phyloP scores from a whole-genome alignment of 2,113 vertebrate species.

The Cathartes aura region DNA sequence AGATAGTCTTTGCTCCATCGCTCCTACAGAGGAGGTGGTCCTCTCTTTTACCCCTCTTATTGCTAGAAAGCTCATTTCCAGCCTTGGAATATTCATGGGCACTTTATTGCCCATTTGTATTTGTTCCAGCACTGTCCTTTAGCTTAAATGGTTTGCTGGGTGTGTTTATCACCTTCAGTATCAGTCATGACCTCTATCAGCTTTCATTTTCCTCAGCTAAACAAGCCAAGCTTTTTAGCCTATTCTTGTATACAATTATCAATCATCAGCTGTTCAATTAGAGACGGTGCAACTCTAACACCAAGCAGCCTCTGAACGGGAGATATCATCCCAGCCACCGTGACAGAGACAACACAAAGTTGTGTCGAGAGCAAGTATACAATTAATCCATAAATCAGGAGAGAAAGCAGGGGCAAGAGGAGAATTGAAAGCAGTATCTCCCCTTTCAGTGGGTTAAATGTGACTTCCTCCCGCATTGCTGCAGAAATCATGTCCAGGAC shows the following conservation, averaged over 20 bases:
- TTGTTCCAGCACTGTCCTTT: conserved; percentile 45
- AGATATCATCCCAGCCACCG: neutral
- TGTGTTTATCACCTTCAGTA: neutral
- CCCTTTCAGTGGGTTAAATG: conserved; percentile 14
- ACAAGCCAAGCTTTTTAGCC: conserved; percentile 43
- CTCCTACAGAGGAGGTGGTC: neutral
- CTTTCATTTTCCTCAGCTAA: conserved; percentile 5
- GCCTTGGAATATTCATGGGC: conserved; percentile 38
- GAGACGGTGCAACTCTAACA: neutral
- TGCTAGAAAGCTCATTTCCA: conserved; percentile 4
- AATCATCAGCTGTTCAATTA: conserved; percentile 54
- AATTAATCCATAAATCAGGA: conserved; percentile 23
- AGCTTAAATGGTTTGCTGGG: conserved; percentile 14
- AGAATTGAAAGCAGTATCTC: conserved; percentile 38
- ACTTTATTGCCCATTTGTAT: conserved; percentile 28
- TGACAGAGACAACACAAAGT: neutral
- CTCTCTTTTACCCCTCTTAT: neutral
- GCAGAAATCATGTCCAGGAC: conserved; percentile 36
- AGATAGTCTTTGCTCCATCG: neutral
- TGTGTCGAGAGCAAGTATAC: neutral
- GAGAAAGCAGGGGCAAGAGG: neutral
- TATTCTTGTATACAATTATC: conserved; percentile 34
- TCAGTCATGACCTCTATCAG: conserved; percentile 20
- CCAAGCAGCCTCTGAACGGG: neutral
- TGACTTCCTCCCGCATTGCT: conserved; percentile 14